Conservation (phyloP, 2,888 invertebrate species). For the Dyspetes luteomarginatus region DNA sequence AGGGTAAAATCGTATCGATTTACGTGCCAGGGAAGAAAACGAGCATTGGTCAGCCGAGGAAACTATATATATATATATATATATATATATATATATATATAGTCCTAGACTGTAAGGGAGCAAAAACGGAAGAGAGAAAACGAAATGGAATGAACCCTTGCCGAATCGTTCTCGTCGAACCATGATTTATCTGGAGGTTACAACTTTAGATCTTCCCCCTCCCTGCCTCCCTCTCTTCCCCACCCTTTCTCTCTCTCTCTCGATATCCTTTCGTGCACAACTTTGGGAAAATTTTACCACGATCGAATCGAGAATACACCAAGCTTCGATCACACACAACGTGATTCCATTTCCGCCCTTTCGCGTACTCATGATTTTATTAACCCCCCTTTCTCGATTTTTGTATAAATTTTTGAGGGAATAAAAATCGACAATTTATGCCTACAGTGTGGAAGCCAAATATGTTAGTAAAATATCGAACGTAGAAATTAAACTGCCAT, state of each 20-base stretch:
- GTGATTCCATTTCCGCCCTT: slow-evolving; percentile 52
- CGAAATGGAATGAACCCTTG: slow-evolving; percentile 54
- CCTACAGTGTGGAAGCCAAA: slow-evolving; percentile 14
- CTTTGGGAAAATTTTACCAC: slow-evolving; percentile 43
- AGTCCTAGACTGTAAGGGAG: background rate
- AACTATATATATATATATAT: too few relatives aligned
- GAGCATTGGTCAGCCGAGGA: slow-evolving; percentile 30
- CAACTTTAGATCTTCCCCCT: background rate
- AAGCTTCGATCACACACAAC: slow-evolving; percentile 50
- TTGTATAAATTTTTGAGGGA: background rate
- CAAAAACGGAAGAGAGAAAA: slow-evolving; percentile 26
- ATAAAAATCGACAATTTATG: slow-evolving; percentile 35
- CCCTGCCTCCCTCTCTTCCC: background rate
- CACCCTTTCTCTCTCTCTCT: background rate
- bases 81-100: too few relatives aligned
- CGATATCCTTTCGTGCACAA: background rate
- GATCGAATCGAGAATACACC: slow-evolving; percentile 66
- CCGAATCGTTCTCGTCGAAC: slow-evolving; percentile 26
- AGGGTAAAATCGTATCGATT: background rate
- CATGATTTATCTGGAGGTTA: slow-evolving; percentile 52
- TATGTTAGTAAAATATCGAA: slow-evolving; percentile 29
- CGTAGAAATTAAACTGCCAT: slow-evolving; percentile 16
- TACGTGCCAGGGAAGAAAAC: slow-evolving; percentile 26
- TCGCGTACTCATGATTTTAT: slow-evolving; percentile 31
- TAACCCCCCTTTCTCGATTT: slow-evolving; percentile 16